A percentile compares a stretch with the other conserved stretches of the same genome.
Conservation (phyloP, 2,797 vertebrate genomes). For the Rhynchotus rufescens region DNA sequence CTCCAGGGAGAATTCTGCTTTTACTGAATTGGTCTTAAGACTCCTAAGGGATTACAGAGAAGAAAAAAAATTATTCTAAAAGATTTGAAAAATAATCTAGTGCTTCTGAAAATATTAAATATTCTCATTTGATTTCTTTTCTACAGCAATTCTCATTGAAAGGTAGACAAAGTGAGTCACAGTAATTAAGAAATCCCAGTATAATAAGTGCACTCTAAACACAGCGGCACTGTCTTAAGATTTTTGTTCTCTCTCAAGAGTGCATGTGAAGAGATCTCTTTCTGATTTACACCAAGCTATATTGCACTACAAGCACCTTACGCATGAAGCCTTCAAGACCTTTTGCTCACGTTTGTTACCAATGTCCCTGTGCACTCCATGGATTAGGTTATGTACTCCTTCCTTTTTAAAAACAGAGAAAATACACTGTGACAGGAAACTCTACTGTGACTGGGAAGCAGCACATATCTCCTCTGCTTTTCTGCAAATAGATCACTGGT, state of each 20-base stretch:
- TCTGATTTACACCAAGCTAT: background rate
- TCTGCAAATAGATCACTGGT: background rate
- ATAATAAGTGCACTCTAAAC: background rate
- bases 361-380: background rate
- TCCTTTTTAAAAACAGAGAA: background rate
- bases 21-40: background rate
- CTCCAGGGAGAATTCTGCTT: slow-evolving; percentile 3
- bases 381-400: background rate
- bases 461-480: too few relatives aligned
- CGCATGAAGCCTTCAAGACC: background rate
- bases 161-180: background rate
- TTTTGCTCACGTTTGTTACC: background rate
- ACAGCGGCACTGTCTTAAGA: background rate
- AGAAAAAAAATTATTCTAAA: background rate
- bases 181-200: slow-evolving; percentile 24
- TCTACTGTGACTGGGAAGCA: background rate
- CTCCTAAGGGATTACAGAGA: background rate
- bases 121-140: background rate
- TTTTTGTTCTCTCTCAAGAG: background rate
- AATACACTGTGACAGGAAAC: background rate
- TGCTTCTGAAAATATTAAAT: background rate
- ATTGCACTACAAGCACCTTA: background rate
- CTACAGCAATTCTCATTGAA: slow-evolving; percentile 6
- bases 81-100: background rate
- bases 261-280: background rate